phyloP scores from a whole-genome alignment of 2,113 vertebrate genomes.

The Cygnus atratus region DNA sequence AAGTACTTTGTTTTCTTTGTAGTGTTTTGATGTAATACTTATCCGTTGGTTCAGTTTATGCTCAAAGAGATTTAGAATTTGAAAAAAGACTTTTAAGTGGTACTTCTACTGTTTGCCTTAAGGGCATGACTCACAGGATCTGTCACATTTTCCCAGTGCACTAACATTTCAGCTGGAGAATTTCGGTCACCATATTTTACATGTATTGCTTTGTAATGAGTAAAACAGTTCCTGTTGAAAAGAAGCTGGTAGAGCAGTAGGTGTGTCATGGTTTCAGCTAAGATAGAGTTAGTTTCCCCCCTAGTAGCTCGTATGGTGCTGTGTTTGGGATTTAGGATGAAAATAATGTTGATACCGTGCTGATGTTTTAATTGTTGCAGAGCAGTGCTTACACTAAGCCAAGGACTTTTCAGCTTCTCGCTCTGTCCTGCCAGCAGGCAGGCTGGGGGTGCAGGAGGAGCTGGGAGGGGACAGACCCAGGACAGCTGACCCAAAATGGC shows the following conservation, averaged over 20 bases:
- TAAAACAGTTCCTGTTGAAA: neutral
- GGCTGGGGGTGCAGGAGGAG: too few species aligned
- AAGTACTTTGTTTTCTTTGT: neutral
- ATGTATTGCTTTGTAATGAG: neutral
- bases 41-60: neutral
- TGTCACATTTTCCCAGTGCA: neutral
- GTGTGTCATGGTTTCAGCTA: too few species aligned
- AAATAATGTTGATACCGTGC: too few species aligned
- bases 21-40: neutral
- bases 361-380: too few species aligned
- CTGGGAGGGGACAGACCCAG: too few species aligned
- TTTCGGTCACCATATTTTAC: neutral
- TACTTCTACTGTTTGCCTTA: constrained; percentile 26
- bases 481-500: too few species aligned
- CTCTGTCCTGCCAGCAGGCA: too few species aligned
- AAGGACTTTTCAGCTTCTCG: too few species aligned
- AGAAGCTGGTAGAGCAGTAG: neutral
- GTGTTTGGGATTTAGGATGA: too few species aligned
- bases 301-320: too few species aligned
- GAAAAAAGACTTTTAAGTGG: constrained; percentile 27
- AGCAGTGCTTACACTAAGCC: too few species aligned
- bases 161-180: constrained; percentile 15
- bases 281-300: too few species aligned
- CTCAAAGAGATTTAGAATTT: constrained; percentile 39
- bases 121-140: constrained; percentile 4